Conservation (phyloP, 2,113 vertebrate genomes). For the Morone chrysops region DNA sequence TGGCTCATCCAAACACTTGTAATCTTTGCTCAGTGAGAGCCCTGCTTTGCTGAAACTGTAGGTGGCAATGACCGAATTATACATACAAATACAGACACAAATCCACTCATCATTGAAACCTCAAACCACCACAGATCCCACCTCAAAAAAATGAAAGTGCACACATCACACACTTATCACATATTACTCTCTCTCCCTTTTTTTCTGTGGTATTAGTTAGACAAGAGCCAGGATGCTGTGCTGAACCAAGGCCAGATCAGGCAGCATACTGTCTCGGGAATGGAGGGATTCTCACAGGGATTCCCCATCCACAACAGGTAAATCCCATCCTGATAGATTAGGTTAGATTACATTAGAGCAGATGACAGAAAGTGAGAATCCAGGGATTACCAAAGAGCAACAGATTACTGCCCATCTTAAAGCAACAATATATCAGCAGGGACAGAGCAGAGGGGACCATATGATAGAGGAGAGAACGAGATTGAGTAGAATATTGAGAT, state of each 20-base stretch:
- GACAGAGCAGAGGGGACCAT: conserved; percentile 10
- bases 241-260: conserved; percentile 29
- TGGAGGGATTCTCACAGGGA: conserved; percentile 50
- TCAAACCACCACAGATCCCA: not conserved
- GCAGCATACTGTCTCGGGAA: conserved; percentile 39
- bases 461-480: not conserved
- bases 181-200: not conserved
- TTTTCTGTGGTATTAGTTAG: not conserved
- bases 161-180: conserved; percentile 12
- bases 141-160: conserved; percentile 4
- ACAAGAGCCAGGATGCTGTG: conserved; percentile 4
- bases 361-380: conserved; percentile 69
- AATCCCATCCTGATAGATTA: conserved; percentile 76
- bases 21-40: conserved; percentile 14
- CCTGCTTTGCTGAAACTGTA: conserved; percentile 6
- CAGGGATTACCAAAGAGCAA: conserved; percentile 71
- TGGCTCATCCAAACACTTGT: conserved; percentile 22
- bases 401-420: conserved; percentile 71
- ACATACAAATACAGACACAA: conserved; percentile 9
- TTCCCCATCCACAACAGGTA: conserved; percentile 57
- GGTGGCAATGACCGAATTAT: not conserved
- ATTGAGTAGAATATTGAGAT: conserved; percentile 12
- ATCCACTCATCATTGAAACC: not conserved
- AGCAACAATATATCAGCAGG: conserved; percentile 44
- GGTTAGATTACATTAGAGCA: conserved; percentile 68